phyloP scores from a whole-genome alignment of 2,113 vertebrate genomes.

The Xyrauchen texanus region DNA sequence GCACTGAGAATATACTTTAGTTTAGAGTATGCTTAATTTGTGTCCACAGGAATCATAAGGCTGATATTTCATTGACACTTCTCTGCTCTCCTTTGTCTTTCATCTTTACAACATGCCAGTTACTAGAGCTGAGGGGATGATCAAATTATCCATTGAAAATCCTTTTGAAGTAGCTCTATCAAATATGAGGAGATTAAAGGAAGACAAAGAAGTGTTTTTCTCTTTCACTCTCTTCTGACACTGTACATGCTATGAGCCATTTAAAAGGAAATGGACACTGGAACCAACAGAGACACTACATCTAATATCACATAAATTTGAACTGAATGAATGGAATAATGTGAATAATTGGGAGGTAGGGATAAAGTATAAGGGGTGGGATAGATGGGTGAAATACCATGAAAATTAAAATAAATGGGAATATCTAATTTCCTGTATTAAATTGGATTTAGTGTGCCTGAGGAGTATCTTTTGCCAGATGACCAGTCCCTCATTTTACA shows the following conservation, averaged over 20 bases:
- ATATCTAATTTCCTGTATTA: conserved; percentile 69
- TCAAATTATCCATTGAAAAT: conserved; percentile 71
- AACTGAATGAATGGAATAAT: conserved; percentile 42
- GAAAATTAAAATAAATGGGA: conserved; percentile 72
- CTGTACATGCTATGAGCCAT: background rate
- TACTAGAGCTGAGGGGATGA: conserved; percentile 67
- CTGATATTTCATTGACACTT: background rate
- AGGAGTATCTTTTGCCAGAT: conserved; percentile 63
- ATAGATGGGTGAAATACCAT: conserved; percentile 61
- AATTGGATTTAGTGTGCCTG: conserved; percentile 67
- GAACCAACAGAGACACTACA: background rate
- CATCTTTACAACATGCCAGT: conserved; percentile 45
- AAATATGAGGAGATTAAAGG: conserved; percentile 70
- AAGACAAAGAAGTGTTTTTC: conserved; percentile 68
- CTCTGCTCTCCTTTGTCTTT: background rate
- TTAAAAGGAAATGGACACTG: conserved; percentile 11
- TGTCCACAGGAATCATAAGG: conserved; percentile 5
- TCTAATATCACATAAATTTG: conserved; percentile 4
- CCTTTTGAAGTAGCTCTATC: conserved; percentile 71
- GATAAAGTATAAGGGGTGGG: conserved; percentile 41
- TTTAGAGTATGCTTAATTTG: conserved; percentile 1
- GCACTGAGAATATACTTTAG: background rate
- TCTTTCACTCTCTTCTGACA: background rate
- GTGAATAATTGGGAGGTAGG: conserved; percentile 39
- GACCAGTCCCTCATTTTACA: conserved; percentile 66